Evolutionary conservation across 2,888 invertebrate species (phyloP).

Genomic region (Eueremaeus valkanovi): DNA sequence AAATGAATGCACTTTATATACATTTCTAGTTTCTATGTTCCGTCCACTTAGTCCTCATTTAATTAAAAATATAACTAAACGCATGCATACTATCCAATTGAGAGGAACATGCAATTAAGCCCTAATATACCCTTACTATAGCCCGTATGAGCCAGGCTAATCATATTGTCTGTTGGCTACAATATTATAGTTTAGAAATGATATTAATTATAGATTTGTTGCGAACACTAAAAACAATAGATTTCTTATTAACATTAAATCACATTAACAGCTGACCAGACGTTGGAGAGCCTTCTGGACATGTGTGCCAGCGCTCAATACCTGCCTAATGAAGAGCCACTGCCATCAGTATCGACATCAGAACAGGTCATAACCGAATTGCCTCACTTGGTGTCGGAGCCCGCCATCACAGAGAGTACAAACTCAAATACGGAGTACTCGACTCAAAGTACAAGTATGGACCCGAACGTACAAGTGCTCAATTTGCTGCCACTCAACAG

Average conservation of each 20-base stretch:
- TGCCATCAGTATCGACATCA: not conserved
- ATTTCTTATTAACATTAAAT: not conserved
- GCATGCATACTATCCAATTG: too few species aligned
- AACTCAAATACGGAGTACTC: not conserved
- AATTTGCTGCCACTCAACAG: slow-evolving; percentile 1
- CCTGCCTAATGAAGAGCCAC: not conserved
- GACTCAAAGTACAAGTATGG: not conserved
- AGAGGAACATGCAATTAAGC: too few species aligned
- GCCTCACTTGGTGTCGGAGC: not conserved
- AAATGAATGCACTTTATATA: too few species aligned
- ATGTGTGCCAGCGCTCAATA: not conserved
- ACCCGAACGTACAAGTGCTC: not conserved
- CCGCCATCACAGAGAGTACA: not conserved
- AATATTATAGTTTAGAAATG: too few species aligned
- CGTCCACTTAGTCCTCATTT: too few species aligned
- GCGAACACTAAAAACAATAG: too few species aligned
- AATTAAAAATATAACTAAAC: too few species aligned
- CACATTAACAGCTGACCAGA: not conserved
- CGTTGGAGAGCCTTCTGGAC: not conserved
- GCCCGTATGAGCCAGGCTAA: too few species aligned
- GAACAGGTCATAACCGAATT: not conserved
- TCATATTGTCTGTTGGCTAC: too few species aligned
- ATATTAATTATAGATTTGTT: too few species aligned
- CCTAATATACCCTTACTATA: too few species aligned
- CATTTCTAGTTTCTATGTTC: too few species aligned